Base-by-base conservation (phyloP, 2,888 invertebrate species). In the Agonum fuliginosum region DNA sequence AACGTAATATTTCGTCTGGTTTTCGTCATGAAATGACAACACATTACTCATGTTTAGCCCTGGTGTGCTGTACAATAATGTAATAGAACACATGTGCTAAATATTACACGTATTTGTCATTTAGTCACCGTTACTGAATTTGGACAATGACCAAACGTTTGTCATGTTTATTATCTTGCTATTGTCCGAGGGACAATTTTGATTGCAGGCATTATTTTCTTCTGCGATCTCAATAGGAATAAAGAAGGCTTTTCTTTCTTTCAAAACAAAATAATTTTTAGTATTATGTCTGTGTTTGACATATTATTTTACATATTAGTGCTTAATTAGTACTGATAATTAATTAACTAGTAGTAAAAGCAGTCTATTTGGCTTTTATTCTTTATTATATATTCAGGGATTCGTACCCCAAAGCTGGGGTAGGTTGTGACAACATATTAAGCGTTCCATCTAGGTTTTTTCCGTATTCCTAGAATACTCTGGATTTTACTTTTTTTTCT, bases 111-210 rank as follows among this genome's bases (percentile, higher is more conserved):
- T 24, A 54, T 54, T 54, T 54, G 54, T 54, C 54, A 54, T 54
- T 54, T 54, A 54, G 54, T 54, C 24, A 24, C 4, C n/a, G 24
- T 24, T 22, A 54, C 22, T 54, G 24, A 24, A 54, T 54, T 54
- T 54, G 54, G 19, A 54, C 54, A 22, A 54, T 24, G 54, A 54
- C 54, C 54, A 54, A n/a, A 24, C 54, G 54, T 24, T 24, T 54
- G 12, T 54, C 12, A 54, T 20, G 22, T 5, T 24, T 12, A 34
- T 19, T 22, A 54, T 54, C 54, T 37, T n/a, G n/a, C n/a, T n/a
- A n/a, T n/a, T n/a, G n/a, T n/a, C n/a, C 37, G 24, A 10, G n/a
- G 20, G 51, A 51, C 22, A 22, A 51, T 19, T 1, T n/a, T 24
- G 22, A 51, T 51, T 51, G 51, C 51, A 51, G 34, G 34, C n/a